Evolutionary conservation across 2,113 vertebrate species (phyloP).

Genomic region (Nansenia antarctica): DNA sequence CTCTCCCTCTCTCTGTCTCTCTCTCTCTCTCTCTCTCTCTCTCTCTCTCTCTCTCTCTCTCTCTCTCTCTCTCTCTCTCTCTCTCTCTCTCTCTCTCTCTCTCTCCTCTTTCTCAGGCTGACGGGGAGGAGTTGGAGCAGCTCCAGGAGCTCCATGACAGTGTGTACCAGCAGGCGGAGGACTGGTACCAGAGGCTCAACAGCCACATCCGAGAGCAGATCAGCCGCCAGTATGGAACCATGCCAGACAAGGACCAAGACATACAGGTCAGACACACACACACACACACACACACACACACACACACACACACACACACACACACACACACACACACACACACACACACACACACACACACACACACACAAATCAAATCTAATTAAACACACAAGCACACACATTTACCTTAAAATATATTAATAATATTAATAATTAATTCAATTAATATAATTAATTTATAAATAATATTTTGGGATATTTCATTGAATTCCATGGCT

Average conservation of each 20-base stretch:
- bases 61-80: no score
- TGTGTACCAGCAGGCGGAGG: slow-evolving; percentile 83
- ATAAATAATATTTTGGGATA: no score
- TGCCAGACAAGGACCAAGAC: slow-evolving; percentile 83
- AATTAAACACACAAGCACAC: not conserved
- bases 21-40: no score
- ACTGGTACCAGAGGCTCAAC: slow-evolving; percentile 79
- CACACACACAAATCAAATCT: not conserved
- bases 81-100: not conserved
- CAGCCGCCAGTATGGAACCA: slow-evolving; percentile 74
- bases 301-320: no score
- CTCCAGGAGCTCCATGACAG: slow-evolving; percentile 82
- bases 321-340: not conserved
- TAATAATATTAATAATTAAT: no score
- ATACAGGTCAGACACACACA: slow-evolving; percentile 88
- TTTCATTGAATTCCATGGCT: no score
- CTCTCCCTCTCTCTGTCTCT: no score
- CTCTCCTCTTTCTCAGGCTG: slow-evolving; percentile 61
- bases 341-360: not conserved
- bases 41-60: no score
- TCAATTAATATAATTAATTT: no score
- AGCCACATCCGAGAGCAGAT: slow-evolving; percentile 76
- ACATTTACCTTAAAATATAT: not conserved
- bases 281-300: not conserved
- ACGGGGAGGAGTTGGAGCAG: slow-evolving; percentile 78